These are phyloP conservation scores for Equus quagga DNA, from an alignment of 2,113 vertebrate genomes.

Conservation along the genomic window DNA sequence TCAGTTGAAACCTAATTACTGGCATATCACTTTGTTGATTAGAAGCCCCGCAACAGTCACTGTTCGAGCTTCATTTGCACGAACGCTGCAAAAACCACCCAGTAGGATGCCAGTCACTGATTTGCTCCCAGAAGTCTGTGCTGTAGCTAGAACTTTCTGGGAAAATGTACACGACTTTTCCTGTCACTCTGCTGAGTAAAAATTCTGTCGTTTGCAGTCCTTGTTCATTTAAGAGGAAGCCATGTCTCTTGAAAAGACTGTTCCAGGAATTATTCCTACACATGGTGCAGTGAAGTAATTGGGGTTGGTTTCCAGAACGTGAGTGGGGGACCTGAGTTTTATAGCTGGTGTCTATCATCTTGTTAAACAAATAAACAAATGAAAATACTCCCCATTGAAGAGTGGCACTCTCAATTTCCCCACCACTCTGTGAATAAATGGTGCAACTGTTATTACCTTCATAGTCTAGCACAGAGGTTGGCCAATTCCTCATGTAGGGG, in stretches of 20 bases:
- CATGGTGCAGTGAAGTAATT: conserved; percentile 54
- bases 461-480: not conserved
- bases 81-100: conserved; percentile 73
- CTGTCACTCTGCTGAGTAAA: conserved; percentile 77
- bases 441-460: not conserved
- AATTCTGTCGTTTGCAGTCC: conserved; percentile 72
- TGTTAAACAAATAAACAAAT: not conserved
- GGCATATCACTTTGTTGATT: conserved; percentile 85
- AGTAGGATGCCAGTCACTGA: conserved; percentile 78
- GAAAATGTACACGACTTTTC: conserved; percentile 60
- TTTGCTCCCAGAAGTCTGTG: conserved; percentile 75
- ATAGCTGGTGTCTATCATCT: not conserved
- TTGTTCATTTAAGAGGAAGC: conserved; percentile 56
- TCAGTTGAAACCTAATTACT: conserved; percentile 87
- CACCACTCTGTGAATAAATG: not conserved
- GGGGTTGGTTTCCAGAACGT: too few species aligned
- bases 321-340: not conserved
- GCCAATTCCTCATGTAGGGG: accelerated
- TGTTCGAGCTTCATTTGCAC: conserved; percentile 79
- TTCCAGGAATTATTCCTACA: conserved; percentile 56
- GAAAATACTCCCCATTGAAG: not conserved
- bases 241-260: conserved; percentile 31
- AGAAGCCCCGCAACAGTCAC: conserved; percentile 79
- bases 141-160: conserved; percentile 53
- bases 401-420: not conserved